Evolutionary conservation across 1,140 invertebrate species (phyloP), one percentile per base, ranked within the genome.

Genomic region (Anoplolepis gracilipes): DNA sequence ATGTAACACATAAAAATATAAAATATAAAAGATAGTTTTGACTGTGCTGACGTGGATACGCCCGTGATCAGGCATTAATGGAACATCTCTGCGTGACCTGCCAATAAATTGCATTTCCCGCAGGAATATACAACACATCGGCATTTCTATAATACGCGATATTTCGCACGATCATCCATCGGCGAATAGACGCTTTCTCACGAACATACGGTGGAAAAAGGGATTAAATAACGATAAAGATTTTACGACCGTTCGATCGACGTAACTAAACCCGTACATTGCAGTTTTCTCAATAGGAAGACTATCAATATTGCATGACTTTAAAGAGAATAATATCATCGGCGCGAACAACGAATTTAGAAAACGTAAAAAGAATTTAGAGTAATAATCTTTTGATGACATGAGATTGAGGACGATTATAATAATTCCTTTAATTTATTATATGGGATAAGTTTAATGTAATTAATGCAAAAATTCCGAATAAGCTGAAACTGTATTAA

Each of bases 161-260:
- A 77, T 87, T 85, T 67, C 39, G 22, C n/a, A 16, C 33, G 53
- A 85, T 73, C 73, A 28, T 78, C 76, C 36, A 65, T 73, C 73
- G 53, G 39, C 25, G 19, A 61, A 39, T 30, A 22, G 19, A 73
- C 42, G 46, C 11, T 19, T 16, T 16, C n/a, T n/a, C n/a, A 30
- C 30, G 19, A 22, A 30, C 22, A 75, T 61, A 39, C 25, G 67
- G n/a, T 16, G 10, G 59, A 33, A 70, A 72, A 89, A 73, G 49
- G 46, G 85, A 89, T 89, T 90, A 90, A 89, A 89, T 61, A 33
- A 55, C 42, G 62, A 89, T 89, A 86, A 89, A 82, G 69, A 77
- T 81, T 90, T 90, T 89, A 90, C 69, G 67, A 22, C 11, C 33
- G 13, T n/a, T 4, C 88, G 69, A 77, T 87, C 75, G 55, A 10